These are phyloP conservation scores for Rhagologus leucostigma DNA, from an alignment of 2,113 vertebrate species.

Conservation along the genomic window DNA sequence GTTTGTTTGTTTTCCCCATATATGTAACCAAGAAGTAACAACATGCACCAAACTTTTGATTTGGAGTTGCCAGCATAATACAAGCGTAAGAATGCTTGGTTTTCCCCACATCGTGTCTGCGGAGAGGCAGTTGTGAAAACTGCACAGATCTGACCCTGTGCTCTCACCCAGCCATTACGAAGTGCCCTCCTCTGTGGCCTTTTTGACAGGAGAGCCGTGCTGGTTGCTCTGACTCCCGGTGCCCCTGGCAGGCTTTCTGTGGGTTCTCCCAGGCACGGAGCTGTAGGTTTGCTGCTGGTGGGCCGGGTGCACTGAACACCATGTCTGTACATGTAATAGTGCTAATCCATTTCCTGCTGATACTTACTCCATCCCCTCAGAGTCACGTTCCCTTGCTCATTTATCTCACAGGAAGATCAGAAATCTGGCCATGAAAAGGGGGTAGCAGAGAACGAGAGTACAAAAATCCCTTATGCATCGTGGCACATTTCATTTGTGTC, in stretches of 20 bases:
- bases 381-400: neutral
- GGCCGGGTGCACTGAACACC: neutral
- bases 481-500: neutral
- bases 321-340: neutral
- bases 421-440: neutral
- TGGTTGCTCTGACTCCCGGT: neutral
- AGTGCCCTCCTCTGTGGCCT: neutral
- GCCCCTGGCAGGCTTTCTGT: neutral
- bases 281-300: neutral
- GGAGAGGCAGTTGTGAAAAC: neutral
- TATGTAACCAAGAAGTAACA: neutral
- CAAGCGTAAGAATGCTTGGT: neutral
- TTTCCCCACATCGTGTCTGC: neutral
- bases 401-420: neutral
- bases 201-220: neutral
- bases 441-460: neutral
- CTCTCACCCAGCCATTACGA: neutral
- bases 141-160: neutral
- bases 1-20: neutral
- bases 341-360: neutral
- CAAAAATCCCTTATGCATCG: neutral
- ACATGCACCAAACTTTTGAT: neutral
- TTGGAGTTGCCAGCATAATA: neutral
- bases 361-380: neutral
- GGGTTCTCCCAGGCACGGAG: neutral